Conservation (phyloP, 2,888 invertebrate species). For the Cybosia mesomella region DNA sequence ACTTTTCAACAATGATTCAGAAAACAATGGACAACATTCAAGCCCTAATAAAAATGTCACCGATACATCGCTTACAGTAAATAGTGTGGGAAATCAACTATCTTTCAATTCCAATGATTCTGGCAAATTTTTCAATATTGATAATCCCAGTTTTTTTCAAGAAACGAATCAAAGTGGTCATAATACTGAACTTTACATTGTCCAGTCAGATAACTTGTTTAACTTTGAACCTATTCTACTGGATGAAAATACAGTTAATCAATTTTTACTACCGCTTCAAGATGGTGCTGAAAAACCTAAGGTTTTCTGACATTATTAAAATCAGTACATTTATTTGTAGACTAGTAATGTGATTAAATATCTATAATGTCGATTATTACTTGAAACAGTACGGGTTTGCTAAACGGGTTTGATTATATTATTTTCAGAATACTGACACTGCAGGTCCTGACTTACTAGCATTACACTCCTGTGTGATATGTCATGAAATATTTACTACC, state of each 20-base stretch:
- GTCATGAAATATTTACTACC: conserved; percentile 81
- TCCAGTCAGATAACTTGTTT: conserved; percentile 70
- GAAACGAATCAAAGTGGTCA: conserved; percentile 40
- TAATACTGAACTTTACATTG: conserved; percentile 63
- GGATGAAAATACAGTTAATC: conserved; percentile 80
- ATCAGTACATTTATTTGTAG: neutral
- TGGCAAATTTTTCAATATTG: conserved; percentile 69
- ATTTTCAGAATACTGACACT: conserved; percentile 45
- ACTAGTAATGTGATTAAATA: neutral
- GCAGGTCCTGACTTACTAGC: conserved; percentile 74
- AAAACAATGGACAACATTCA: conserved; percentile 36
- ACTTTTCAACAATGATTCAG: conserved; percentile 63
- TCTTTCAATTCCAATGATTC: conserved; percentile 70
- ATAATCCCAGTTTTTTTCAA: conserved; percentile 55
- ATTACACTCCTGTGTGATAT: conserved; percentile 77
- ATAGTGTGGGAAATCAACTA: conserved; percentile 65
- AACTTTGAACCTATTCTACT: conserved; percentile 76
- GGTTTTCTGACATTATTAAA: conserved; percentile 46
- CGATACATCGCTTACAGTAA: conserved; percentile 41
- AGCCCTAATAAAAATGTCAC: conserved; percentile 35
- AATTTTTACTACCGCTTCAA: conserved; percentile 76
- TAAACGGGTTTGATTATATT: neutral
- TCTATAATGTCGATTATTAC: neutral
- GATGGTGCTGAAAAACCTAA: conserved; percentile 57
- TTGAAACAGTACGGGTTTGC: neutral